Evolutionary conservation across 2,888 invertebrate genomes (phyloP).

Genomic region (Carterocephalus palaemon): DNA sequence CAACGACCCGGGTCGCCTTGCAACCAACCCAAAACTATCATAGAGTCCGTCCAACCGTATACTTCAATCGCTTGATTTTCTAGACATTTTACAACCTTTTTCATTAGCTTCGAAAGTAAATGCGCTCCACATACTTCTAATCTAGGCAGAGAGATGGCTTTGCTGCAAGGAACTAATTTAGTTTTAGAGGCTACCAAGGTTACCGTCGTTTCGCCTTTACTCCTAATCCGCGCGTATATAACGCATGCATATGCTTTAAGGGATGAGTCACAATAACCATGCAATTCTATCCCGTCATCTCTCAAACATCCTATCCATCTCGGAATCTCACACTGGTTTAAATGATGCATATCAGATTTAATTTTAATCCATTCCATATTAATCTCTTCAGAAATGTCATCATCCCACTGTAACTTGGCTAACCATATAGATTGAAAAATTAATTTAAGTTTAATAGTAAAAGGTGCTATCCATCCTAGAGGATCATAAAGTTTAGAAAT

Average conservation of each 20-base stretch:
- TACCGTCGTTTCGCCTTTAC: too few species aligned
- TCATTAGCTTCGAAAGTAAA: conserved; percentile 12
- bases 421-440: conserved; percentile 27
- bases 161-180: conserved; percentile 14
- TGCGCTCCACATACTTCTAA: conserved; percentile 27
- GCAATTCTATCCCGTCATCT: conserved; percentile 22
- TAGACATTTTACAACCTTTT: neutral
- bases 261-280: conserved; percentile 32
- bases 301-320: conserved; percentile 20
- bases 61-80: neutral
- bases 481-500: conserved; percentile 23
- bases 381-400: conserved; percentile 2
- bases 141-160: conserved; percentile 14
- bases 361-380: conserved; percentile 20
- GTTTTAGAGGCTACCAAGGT: conserved; percentile 19
- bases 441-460: conserved; percentile 14
- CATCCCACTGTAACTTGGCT: conserved; percentile 20
- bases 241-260: conserved; percentile 29
- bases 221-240: conserved; percentile 26
- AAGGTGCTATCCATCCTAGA: conserved; percentile 25
- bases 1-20: conserved; percentile 24
- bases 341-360: conserved; percentile 8
- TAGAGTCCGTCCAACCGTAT: conserved; percentile 12
- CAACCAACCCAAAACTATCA: conserved; percentile 9
- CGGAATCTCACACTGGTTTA: conserved; percentile 13